Base-by-base conservation (phyloP, 2,888 invertebrate species). In the Limenitis camilla region DNA sequence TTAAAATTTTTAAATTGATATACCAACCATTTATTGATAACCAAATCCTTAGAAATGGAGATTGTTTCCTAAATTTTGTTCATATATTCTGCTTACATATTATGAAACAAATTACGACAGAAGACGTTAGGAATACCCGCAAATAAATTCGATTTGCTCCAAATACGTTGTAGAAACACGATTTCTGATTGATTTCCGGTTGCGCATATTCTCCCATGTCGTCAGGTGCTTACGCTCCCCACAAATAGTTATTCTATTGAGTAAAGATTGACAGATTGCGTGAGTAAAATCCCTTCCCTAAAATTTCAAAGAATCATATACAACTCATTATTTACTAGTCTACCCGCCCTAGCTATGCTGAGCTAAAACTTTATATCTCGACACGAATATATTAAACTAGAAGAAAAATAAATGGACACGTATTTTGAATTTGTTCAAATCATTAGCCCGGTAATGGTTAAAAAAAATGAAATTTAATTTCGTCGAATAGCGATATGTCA, bases 181-280 rank as follows among this genome's bases (percentile, higher is more conserved):
- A 61, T 65, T 64, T 61, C 53, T 58, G 61, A 63, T 66, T 62
- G 62, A 66, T 66, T 66, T 64, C 64, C 64, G 58, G 54, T 32
- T 52, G 56, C 58, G 56, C 55, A 61, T 58, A 54, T 56, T 57
- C 46, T 49, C 57, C 50, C 40, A 39, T 43, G 54, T 56, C 51
- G 52, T 53, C 63, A 58, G 57, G 53, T 61, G 53, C 56, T 53
- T 43, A 36, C 53, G 53, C 57, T 59, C 52, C 54, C 50, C 55
- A 53, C 55, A 56, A 61, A 61, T 60, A 64, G 64, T 59, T 64
- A 54, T 61, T 61, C 55, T 61, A 61, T 61, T 58, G 54, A 56
- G 60, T 55, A 55, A 58, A 58, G 50, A 62, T 59, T 62, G 62
- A 60, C 61, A 54, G 52, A 61, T 60, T 58, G 57, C 55, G 59